A percentile compares a stretch with the other conserved stretches of the same genome.
These are phyloP conservation scores for Eudyptes chrysolophus DNA, from an alignment of 2,113 vertebrate genomes.

Conservation along the genomic window DNA sequence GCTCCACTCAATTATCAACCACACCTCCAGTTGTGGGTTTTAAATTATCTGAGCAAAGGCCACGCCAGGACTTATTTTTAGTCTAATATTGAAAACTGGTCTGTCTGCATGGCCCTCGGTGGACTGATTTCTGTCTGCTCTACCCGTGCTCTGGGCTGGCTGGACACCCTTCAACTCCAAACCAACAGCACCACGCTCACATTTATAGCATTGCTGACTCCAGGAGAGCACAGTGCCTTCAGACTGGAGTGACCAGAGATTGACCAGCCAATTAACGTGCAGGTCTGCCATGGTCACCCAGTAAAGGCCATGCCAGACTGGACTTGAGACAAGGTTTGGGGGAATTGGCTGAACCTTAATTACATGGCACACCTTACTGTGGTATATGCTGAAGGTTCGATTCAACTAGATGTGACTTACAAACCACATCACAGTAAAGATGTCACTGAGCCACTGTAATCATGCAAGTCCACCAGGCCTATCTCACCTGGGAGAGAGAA, in stretches of 20 bases:
- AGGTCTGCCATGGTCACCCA: neutral
- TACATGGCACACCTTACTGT: neutral
- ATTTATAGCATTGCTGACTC: neutral
- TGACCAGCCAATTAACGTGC: neutral
- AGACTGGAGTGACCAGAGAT: neutral
- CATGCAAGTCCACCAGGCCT: neutral
- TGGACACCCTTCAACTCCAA: neutral
- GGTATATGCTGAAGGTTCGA: neutral
- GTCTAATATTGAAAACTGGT: neutral
- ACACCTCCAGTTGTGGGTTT: neutral
- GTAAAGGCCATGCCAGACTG: neutral
- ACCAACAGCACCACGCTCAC: rapidly evolving
- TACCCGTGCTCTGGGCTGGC: neutral
- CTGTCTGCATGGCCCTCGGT: neutral
- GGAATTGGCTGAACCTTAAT: neutral
- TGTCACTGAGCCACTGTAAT: neutral
- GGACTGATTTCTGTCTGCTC: neutral
- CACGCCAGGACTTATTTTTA: neutral
- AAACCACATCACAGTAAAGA: neutral
- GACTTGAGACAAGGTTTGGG: neutral
- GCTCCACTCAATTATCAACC: neutral
- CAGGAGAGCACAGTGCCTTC: neutral
- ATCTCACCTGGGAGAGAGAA: neutral
- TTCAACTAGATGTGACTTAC: neutral
- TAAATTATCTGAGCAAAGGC: neutral